phyloP scores from a whole-genome alignment of 2,888 invertebrate genomes.

The Nomada hirtipes region DNA sequence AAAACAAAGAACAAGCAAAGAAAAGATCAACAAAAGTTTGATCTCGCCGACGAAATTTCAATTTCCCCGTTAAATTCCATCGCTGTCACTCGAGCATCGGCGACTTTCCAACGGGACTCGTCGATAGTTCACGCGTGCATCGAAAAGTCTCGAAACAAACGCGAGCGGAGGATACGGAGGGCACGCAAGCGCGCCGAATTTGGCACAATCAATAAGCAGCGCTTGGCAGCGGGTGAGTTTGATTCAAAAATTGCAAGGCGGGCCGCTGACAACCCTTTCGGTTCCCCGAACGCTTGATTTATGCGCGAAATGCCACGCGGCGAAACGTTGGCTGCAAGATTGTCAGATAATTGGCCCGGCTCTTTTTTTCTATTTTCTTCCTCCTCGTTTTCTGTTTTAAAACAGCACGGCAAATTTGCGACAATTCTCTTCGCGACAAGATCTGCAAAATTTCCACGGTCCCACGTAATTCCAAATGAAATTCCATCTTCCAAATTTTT shows the following conservation, averaged over 20 bases:
- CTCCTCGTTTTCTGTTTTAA: background rate
- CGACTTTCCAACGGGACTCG: background rate
- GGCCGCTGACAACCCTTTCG: slow-evolving; percentile 11
- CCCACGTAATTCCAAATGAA: too few species aligned
- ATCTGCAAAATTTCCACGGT: too few species aligned
- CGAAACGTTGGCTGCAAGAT: background rate
- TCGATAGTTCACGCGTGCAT: background rate
- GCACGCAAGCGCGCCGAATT: slow-evolving; percentile 61
- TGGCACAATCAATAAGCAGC: slow-evolving; percentile 64
- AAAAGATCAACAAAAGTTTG: background rate
- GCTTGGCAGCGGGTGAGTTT: slow-evolving; percentile 52
- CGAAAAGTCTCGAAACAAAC: slow-evolving; percentile 19
- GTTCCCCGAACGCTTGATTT: background rate
- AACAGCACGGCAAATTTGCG: background rate
- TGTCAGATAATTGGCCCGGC: background rate
- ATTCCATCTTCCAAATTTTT: too few species aligned
- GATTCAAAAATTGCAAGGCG: slow-evolving; percentile 48
- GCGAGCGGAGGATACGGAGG: slow-evolving; percentile 7
- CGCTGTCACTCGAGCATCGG: background rate
- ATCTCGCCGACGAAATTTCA: background rate
- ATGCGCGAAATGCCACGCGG: background rate
- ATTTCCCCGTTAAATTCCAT: background rate
- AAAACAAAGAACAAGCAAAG: background rate
- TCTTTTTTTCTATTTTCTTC: too few species aligned
- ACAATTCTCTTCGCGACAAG: background rate